Percentiles rank a stretch among this genome's conserved stretches.
Conservation (phyloP, 2,888 invertebrate genomes). For the Lycaena phlaeas region DNA sequence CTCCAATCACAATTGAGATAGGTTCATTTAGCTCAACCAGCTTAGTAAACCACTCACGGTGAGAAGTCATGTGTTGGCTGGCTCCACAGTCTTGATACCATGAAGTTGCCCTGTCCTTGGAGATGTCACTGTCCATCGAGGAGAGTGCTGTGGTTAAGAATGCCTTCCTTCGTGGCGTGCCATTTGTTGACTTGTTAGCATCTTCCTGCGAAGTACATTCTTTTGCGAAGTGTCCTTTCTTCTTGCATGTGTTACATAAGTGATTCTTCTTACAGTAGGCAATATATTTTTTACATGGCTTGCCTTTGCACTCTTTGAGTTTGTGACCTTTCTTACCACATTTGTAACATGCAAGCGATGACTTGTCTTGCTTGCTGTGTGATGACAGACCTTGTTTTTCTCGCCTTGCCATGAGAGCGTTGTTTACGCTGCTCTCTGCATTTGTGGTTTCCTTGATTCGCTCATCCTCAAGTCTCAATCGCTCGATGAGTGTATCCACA, state of each 20-base stretch:
- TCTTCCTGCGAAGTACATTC: neutral
- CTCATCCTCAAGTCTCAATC: neutral
- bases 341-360: neutral
- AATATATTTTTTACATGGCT: neutral
- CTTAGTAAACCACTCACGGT: neutral
- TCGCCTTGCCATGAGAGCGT: no score
- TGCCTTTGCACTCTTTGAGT: neutral
- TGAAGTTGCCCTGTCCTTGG: neutral
- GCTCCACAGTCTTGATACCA: slow-evolving; percentile 4
- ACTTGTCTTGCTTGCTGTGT: no score
- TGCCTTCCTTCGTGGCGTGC: no score
- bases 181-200: neutral
- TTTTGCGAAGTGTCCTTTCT: no score
- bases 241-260: neutral
- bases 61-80: slow-evolving; percentile 5
- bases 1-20: neutral
- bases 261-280: neutral
- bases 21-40: neutral
- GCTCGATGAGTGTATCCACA: neutral
- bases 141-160: no score
- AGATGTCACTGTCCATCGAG: no score
- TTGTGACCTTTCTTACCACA: neutral
- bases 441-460: no score
- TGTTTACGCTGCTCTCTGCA: no score
- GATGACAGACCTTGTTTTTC: no score